Evolutionary conservation across 2,888 invertebrate genomes (phyloP), one percentile per base, ranked within the genome.

Genomic region (Tetrapedia diversipes): DNA sequence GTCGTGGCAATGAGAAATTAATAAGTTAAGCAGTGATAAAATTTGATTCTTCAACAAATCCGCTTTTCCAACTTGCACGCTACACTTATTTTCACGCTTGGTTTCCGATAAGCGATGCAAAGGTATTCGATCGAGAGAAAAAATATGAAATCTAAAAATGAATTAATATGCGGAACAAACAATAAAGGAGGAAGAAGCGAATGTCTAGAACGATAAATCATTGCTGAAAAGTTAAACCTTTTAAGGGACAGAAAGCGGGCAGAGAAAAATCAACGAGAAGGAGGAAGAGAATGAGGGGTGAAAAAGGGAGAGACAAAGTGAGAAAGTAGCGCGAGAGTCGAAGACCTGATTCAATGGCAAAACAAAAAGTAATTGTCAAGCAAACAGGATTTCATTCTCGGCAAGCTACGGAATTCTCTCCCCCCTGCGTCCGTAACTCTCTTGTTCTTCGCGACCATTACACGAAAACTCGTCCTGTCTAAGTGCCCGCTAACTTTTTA

Each of bases 401-500:
- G 8, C 22, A 10, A 34, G 45, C 59, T 24, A n/a, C 41, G 49
- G 64, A 73, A 71, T 73, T n/a, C 77, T 51, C 56, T 22, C 29
- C 39, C n/a, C 19, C 68, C 11, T 14, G 39, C 34, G 11, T 47
- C 41, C 34, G 37, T 49, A 32, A 45, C 43, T 32, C 56, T 39
- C 24, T 47, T 37, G 39, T 34, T 56, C 63, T 68, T 64, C 60
- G 22, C 59, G 51, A 39, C 77, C 69, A 71, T 83, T 80, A 71
- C 76, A 54, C 70, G 75, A 63, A 57, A 77, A 73, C 72, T 66
- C 59, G 51, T 59, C 60, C 43, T 41, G 34, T 51, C 60, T 75
- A 80, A 77, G 77, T 69, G 73, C 54, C 65, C 67, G 41, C 45
- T 77, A 83, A 81, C 82, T 84, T 83, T 80, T 66, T 84, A 71